Conservation (phyloP, 2,113 vertebrate genomes). For the Brevimyrus niger region DNA sequence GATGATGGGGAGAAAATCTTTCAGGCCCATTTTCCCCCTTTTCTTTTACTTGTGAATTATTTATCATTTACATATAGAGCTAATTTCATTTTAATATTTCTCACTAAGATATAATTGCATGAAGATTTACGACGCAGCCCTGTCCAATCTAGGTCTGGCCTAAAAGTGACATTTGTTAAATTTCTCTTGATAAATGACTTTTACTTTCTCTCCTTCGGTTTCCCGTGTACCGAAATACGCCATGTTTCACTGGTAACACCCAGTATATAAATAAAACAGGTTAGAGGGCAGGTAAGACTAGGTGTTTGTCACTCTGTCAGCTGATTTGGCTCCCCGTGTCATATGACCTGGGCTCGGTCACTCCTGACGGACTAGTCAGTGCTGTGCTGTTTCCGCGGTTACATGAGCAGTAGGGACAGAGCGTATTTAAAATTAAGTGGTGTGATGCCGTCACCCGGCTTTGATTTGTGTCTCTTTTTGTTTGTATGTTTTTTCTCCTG, state of each 20-base stretch:
- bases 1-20: constrained; percentile 45
- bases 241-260: neutral
- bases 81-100: constrained; percentile 7
- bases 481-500: neutral
- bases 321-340: constrained; percentile 34
- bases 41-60: constrained; percentile 1
- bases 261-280: constrained; percentile 10
- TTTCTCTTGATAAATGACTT: constrained; percentile 14
- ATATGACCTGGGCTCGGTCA: neutral
- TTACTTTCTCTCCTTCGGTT: neutral
- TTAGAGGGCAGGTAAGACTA: constrained; percentile 26
- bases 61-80: constrained; percentile 12
- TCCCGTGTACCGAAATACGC: neutral
- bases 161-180: constrained; percentile 1
- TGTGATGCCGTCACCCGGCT: neutral
- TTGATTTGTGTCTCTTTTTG: neutral
- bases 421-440: neutral
- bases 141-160: neutral
- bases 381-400: neutral
- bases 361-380: neutral
- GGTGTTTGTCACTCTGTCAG: constrained; percentile 40
- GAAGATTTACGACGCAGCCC: neutral
- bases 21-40: constrained; percentile 29
- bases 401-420: neutral
- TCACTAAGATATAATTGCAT: neutral